phyloP scores from a whole-genome alignment of 1,140 invertebrate genomes.

The Eulimnadia texana region DNA sequence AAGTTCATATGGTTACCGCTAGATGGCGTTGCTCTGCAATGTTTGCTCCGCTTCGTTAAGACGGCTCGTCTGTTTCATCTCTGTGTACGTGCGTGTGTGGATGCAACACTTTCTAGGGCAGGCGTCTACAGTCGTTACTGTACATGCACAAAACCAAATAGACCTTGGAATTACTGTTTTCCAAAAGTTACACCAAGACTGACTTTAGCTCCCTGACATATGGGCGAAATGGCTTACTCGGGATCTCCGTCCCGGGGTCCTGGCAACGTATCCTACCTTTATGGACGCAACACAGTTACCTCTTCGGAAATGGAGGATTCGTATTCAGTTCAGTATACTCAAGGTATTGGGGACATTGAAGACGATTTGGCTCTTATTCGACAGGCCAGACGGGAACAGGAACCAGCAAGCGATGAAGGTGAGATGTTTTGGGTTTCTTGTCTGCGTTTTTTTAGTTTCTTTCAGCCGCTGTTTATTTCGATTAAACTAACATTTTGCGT shows the following conservation, averaged over 20 bases:
- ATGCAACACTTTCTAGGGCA: too few species aligned
- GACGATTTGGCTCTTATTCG: conserved; percentile 14
- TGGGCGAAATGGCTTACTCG: conserved; percentile 10
- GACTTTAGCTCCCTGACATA: too few species aligned
- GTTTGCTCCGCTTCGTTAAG: too few species aligned
- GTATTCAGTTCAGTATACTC: not conserved
- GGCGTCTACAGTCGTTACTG: too few species aligned
- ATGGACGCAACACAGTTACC: conserved; percentile 5
- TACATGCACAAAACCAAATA: too few species aligned
- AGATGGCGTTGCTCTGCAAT: too few species aligned
- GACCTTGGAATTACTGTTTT: too few species aligned
- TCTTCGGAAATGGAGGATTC: not conserved
- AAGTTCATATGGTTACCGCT: too few species aligned
- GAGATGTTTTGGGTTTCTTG: conserved; percentile 2
- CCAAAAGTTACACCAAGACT: too few species aligned
- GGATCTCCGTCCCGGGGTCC: conserved; percentile 8
- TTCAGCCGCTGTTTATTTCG: conserved; percentile 1
- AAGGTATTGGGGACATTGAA: conserved; percentile 9
- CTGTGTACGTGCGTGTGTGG: too few species aligned
- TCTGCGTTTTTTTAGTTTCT: conserved; percentile 1
- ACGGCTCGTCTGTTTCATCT: too few species aligned
- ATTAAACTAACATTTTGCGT: conserved; percentile 10
- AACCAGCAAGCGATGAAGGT: conserved; percentile 38
- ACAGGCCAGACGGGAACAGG: conserved; percentile 26
- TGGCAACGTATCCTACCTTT: not conserved